Percentiles rank a stretch among this genome's conserved stretches.
phyloP scores from a whole-genome alignment of 2,113 vertebrate genomes.

The Nestor notabilis region DNA sequence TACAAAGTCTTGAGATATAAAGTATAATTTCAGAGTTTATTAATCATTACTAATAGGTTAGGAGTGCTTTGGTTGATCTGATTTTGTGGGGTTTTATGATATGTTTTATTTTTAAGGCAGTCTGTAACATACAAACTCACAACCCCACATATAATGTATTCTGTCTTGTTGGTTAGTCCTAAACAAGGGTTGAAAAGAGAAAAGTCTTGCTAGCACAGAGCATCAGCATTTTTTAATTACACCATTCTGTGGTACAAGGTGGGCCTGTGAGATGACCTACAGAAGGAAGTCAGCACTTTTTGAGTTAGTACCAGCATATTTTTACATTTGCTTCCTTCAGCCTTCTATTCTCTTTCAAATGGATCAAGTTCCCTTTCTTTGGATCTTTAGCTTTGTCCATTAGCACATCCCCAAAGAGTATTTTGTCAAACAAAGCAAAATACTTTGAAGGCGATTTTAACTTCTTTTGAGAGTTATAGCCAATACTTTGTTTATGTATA shows the following conservation, averaged over 20 bases:
- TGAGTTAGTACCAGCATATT: slow-evolving; percentile 60
- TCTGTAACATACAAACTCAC: background rate
- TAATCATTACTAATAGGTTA: background rate
- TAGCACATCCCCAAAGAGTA: slow-evolving; percentile 68
- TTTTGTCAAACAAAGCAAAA: slow-evolving; percentile 77
- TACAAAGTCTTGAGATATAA: background rate
- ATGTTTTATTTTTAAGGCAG: slow-evolving; percentile 4
- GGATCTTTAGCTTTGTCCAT: slow-evolving; percentile 70
- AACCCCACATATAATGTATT: background rate
- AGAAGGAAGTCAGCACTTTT: slow-evolving; percentile 72
- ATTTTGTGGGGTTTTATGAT: background rate
- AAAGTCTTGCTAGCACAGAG: slow-evolving; percentile 16
- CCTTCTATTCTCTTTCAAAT: slow-evolving; percentile 59
- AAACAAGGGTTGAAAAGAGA: slow-evolving; percentile 7
- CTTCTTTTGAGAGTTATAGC: slow-evolving; percentile 68
- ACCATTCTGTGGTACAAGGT: slow-evolving; percentile 32
- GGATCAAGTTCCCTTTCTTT: slow-evolving; percentile 67
- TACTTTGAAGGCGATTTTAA: slow-evolving; percentile 60
- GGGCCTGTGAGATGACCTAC: slow-evolving; percentile 35
- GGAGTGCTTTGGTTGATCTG: background rate
- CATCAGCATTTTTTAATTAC: slow-evolving; percentile 68
- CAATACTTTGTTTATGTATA: slow-evolving; percentile 70
- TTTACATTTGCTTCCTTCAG: slow-evolving; percentile 43
- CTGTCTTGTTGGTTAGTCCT: background rate
- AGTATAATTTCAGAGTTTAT: background rate